Evolutionary conservation across 2,888 invertebrate genomes (phyloP), one percentile per base, ranked within the genome.

Genomic region (Anarsia innoxiella): DNA sequence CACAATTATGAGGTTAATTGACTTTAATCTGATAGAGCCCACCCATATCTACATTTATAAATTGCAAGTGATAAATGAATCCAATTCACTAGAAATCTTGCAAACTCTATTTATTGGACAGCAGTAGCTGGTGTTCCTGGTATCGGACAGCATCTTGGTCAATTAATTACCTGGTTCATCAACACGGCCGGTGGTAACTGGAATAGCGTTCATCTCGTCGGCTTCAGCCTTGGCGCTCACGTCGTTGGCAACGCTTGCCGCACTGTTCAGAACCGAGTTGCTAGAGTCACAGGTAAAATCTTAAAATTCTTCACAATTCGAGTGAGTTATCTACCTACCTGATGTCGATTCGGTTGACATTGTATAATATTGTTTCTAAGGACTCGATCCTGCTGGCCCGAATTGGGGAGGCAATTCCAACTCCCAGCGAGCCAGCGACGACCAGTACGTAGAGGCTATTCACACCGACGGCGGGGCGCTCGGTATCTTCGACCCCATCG

Each of bases 221-320:
- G 82, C 13, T 70, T 68, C 62, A 80, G 82, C 50, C 64, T 80
- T 44, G 82, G 82, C 2, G 80, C 78, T 43, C 80, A 80, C 40
- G 51, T 77, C 4, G 74, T 74, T 1, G 80, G 78, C 1, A 65
- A 54, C 12, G 73, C 73, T 39, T 77, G 78, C 2, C 69, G 76
- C 3, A 42, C 44, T 1, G 51, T 59, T 23, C 46, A 59, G 3
- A 51, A 66, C 9, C 56, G 57, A 1, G 56, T 68, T 2, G 42
- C 42, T 1, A 63, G 77, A 38, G 50, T 80, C 12, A 79, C 80
- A 31, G 78, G 80, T 78, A 23, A 50, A n/a, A n/a, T 5, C 4
- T 19, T 5, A 5, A 5, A 5, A n/a, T n/a, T n/a, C 46, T n/a
- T n/a, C n/a, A n/a, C n/a, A n/a, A n/a, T n/a, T n/a, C n/a, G n/a